Conservation (phyloP, 2,113 vertebrate species). For the Oenanthe melanoleuca region DNA sequence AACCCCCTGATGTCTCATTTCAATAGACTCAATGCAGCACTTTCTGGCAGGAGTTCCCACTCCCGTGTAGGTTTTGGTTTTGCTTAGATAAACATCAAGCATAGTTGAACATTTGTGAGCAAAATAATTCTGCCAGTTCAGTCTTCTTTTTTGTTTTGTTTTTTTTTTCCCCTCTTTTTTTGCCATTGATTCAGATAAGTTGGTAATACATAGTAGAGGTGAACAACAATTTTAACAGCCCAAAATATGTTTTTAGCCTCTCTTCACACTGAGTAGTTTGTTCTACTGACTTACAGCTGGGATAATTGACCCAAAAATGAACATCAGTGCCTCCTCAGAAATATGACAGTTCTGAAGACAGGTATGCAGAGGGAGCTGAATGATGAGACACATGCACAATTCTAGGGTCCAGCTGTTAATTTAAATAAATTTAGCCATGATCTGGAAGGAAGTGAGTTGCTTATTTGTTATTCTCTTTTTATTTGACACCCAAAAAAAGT, state of each 20-base stretch:
- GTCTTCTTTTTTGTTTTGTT: neutral
- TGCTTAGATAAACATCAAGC: neutral
- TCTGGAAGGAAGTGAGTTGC: neutral
- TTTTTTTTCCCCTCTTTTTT: neutral
- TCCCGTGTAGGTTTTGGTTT: neutral
- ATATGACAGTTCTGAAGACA: neutral
- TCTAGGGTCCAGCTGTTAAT: neutral
- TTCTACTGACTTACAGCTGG: neutral
- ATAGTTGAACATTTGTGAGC: neutral
- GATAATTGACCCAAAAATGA: neutral
- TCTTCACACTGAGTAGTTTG: neutral
- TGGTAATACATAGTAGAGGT: neutral
- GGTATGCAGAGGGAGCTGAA: neutral
- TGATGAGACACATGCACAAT: neutral
- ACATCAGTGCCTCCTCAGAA: neutral
- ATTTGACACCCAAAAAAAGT: neutral
- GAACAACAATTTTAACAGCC: neutral
- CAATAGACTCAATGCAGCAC: neutral
- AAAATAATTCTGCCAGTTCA: neutral
- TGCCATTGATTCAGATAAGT: neutral
- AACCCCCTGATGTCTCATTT: neutral
- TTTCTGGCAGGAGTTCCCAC: neutral
- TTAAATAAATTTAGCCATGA: neutral
- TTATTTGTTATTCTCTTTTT: neutral
- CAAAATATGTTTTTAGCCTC: accelerated